Evolutionary conservation across 2,113 vertebrate genomes (phyloP).

Genomic region (Falco punctatus): DNA sequence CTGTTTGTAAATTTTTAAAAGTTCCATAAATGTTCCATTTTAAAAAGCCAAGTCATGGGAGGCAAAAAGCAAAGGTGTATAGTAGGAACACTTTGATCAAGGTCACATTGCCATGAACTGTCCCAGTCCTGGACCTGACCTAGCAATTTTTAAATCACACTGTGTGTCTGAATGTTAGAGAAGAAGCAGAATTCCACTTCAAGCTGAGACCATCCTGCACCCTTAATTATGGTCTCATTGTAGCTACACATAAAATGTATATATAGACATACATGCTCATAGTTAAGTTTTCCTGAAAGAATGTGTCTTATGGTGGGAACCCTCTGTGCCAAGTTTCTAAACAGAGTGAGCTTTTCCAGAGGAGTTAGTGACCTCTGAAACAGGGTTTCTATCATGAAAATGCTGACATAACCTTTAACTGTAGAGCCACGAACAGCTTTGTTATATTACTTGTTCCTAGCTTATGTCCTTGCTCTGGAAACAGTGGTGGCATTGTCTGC

Average conservation of each 20-base stretch:
- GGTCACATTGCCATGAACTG: neutral
- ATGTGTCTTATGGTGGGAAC: neutral
- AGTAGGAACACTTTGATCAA: neutral
- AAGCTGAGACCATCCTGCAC: neutral
- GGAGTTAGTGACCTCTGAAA: conserved; percentile 60
- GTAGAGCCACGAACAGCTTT: conserved; percentile 44
- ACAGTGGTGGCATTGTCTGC: conserved; percentile 73
- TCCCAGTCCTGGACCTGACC: neutral
- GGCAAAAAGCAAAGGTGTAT: neutral
- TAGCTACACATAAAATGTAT: neutral
- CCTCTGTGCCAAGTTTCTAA: conserved; percentile 2
- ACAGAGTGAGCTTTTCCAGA: conserved; percentile 61
- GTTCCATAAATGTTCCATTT: neutral
- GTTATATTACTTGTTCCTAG: conserved; percentile 49
- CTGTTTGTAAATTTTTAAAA: neutral
- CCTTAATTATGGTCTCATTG: neutral
- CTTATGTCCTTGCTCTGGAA: conserved; percentile 35
- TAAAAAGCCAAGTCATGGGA: neutral
- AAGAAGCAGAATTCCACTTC: neutral
- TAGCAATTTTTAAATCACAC: neutral
- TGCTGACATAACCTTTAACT: conserved; percentile 70
- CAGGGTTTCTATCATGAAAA: conserved; percentile 68
- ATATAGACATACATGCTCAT: neutral
- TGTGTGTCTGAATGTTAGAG: neutral
- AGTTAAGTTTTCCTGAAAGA: neutral